A percentile compares a stretch with the other conserved stretches of the same genome.
Conservation (phyloP, 1,140 invertebrate species). For the Lucilia cuprina region DNA sequence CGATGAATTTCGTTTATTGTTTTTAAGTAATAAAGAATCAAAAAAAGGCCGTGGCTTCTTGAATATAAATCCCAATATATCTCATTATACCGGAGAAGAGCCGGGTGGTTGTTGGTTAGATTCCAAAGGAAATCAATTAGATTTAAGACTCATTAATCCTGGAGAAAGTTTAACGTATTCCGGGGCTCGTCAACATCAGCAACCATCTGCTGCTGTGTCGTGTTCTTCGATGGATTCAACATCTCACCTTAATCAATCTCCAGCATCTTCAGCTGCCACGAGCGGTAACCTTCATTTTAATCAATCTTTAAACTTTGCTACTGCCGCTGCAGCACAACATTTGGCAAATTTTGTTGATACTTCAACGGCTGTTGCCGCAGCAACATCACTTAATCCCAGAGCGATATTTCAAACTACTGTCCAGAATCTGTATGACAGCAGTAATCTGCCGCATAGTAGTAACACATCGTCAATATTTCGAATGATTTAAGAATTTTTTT, state of each 20-base stretch:
- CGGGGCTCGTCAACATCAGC: not conserved
- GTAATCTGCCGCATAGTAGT: not conserved
- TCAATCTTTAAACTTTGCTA: not conserved
- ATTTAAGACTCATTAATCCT: not conserved
- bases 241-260: not conserved
- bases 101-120: slow-evolving; percentile 32
- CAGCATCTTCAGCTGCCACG: not conserved
- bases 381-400: not conserved
- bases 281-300: not conserved
- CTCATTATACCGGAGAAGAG: slow-evolving; percentile 37
- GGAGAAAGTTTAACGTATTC: not conserved
- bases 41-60: slow-evolving; percentile 10
- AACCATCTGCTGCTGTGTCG: no score
- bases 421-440: not conserved
- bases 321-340: not conserved
- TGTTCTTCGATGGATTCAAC: not conserved
- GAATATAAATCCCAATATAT: slow-evolving; percentile 37
- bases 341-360: slow-evolving; percentile 7
- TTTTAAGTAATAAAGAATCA: slow-evolving; percentile 3
- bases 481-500: not conserved
- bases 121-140: not conserved
- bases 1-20: slow-evolving; percentile 36
- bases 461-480: not conserved
- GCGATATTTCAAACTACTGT: not conserved
- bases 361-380: not conserved